A percentile compares a stretch with the other conserved stretches of the same genome.
Conservation (phyloP, 2,888 invertebrate genomes). For the Melitaea athalia region DNA sequence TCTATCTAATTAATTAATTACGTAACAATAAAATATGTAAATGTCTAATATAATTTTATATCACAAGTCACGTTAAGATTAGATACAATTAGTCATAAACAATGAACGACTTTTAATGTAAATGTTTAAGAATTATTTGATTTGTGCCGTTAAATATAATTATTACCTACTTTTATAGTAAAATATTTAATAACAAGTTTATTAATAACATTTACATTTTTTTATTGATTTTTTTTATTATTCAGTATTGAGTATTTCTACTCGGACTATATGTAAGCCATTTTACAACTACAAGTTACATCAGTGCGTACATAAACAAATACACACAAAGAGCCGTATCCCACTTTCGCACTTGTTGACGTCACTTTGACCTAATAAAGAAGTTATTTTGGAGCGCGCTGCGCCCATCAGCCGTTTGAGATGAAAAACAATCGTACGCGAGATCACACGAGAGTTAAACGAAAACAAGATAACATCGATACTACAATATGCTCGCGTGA, state of each 20-base stretch:
- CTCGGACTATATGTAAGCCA: slow-evolving; percentile 13
- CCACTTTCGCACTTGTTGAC: slow-evolving; percentile 24
- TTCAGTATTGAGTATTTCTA: neutral
- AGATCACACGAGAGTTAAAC: neutral
- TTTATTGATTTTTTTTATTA: neutral
- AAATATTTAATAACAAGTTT: neutral
- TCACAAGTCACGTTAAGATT: too few species aligned
- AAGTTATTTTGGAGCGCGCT: slow-evolving; percentile 8
- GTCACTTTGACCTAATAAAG: slow-evolving; percentile 27
- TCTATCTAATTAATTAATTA: neutral
- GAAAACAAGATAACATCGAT: neutral
- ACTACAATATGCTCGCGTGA: neutral
- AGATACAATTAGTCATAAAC: too few species aligned
- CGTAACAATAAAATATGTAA: neutral
- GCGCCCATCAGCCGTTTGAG: neutral
- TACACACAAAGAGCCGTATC: slow-evolving; percentile 17
- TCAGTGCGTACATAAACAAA: slow-evolving; percentile 27
- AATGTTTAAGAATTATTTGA: too few species aligned
- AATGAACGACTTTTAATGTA: too few species aligned
- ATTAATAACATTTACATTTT: neutral
- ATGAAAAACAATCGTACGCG: neutral
- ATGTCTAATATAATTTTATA: too few species aligned
- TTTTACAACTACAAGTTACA: slow-evolving; percentile 22
- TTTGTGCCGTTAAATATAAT: too few species aligned
- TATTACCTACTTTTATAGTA: too few species aligned